Conservation (phyloP, 2,888 invertebrate genomes). For the Dermolepida albohirtum region DNA sequence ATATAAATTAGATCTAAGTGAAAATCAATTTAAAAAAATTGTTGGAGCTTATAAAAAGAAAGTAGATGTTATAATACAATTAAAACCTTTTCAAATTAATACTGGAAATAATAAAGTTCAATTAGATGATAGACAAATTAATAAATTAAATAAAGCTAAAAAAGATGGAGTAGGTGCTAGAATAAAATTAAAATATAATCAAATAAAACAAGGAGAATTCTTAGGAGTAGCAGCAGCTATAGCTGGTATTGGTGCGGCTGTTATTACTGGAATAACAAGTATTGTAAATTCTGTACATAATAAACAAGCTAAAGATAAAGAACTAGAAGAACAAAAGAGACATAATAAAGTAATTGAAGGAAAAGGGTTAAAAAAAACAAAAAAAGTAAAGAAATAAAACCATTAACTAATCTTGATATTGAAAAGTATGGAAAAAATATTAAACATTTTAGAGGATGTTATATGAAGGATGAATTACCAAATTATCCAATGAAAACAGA, state of each 20-base stretch:
- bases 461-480: no score
- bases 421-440: slow-evolving; percentile 8
- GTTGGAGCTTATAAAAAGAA: neutral
- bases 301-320: no score
- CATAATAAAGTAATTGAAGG: no score
- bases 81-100: neutral
- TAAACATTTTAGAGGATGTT: no score
- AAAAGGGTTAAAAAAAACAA: no score
- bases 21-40: slow-evolving; percentile 8
- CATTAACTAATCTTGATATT: slow-evolving; percentile 10
- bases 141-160: slow-evolving; percentile 12
- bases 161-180: neutral
- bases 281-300: no score
- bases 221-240: no score
- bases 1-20: neutral
- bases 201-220: no score
- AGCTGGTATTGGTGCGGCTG: no score
- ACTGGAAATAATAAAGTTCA: slow-evolving; percentile 11
- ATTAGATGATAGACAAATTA: neutral
- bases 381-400: neutral
- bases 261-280: no score
- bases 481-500: slow-evolving; percentile 47
- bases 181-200: no score
- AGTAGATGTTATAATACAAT: slow-evolving; percentile 1
- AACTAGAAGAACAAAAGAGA: no score